These are phyloP conservation scores for Hypotaenidia okinawae DNA, from an alignment of 2,797 vertebrate genomes.

Conservation along the genomic window DNA sequence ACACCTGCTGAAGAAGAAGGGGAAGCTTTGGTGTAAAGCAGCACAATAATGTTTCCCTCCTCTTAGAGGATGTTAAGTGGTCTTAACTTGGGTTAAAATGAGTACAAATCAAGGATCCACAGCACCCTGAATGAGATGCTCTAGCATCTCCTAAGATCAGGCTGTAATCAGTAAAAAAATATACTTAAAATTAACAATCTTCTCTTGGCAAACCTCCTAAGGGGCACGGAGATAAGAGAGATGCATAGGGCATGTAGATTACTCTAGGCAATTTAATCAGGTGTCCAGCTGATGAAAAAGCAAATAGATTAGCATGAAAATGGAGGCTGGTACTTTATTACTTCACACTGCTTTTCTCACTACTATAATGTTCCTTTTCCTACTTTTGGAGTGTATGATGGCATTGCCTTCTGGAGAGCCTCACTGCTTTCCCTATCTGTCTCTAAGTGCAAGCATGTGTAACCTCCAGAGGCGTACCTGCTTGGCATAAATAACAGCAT, in stretches of 20 bases:
- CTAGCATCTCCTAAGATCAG: background rate
- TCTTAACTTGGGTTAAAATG: background rate
- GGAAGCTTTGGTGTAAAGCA: background rate
- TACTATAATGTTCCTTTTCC: background rate
- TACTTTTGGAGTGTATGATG: background rate
- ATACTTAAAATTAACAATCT: background rate
- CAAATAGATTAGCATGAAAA: slow-evolving; percentile 10
- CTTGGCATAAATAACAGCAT: slow-evolving; percentile 19
- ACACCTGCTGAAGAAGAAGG: background rate
- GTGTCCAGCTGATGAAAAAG: background rate
- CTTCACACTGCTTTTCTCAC: background rate
- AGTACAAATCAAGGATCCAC: background rate
- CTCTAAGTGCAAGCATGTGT: background rate
- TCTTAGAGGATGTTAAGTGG: background rate
- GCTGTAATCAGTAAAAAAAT: background rate
- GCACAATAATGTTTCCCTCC: background rate
- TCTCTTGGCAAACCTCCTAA: background rate
- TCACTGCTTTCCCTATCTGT: background rate
- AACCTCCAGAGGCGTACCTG: background rate
- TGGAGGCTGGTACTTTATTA: background rate
- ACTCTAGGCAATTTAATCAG: background rate
- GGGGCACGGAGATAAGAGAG: background rate
- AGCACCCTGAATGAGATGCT: background rate
- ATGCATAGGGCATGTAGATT: background rate
- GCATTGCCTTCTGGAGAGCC: background rate